Conservation (phyloP, 2,797 vertebrate species). For the Enteromius unitaeniatus region DNA sequence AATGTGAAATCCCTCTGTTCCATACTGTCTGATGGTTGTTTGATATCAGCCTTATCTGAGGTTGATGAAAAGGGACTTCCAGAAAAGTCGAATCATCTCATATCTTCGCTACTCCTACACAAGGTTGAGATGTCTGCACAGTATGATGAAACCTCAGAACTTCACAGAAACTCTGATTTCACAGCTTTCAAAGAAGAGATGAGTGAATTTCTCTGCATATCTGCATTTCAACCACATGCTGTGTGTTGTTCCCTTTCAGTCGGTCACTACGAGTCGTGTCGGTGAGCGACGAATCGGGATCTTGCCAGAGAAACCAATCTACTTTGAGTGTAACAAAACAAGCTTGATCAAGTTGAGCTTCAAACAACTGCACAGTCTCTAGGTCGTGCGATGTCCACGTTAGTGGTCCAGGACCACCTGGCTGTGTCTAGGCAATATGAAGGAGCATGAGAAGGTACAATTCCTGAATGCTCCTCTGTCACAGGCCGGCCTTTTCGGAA, state of each 20-base stretch:
- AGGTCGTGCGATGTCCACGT: too few species aligned
- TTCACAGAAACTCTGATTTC: constrained; percentile 53
- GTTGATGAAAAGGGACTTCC: constrained; percentile 46
- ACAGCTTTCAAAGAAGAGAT: constrained; percentile 50
- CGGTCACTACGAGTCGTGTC: too few species aligned
- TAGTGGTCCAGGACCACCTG: too few species aligned
- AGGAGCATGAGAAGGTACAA: too few species aligned
- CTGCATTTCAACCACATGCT: constrained; percentile 43
- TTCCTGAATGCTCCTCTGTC: too few species aligned
- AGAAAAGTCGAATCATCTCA: constrained; percentile 44
- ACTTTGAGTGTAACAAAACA: too few species aligned
- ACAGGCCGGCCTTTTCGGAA: too few species aligned
- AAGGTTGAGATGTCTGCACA: constrained; percentile 48
- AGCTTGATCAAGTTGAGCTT: too few species aligned
- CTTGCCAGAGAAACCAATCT: too few species aligned
- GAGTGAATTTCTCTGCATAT: constrained; percentile 42
- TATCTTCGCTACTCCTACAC: constrained; percentile 48
- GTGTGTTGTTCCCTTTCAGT: neutral
- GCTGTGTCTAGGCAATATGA: too few species aligned
- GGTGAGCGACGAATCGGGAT: too few species aligned
- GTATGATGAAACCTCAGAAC: constrained; percentile 50
- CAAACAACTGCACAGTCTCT: too few species aligned
- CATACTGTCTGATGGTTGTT: constrained; percentile 50
- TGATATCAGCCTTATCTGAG: constrained; percentile 42
- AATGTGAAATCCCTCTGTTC: constrained; percentile 48